Base-by-base conservation (phyloP, 2,888 invertebrate genomes). In the Bellardia bayeri region DNA sequence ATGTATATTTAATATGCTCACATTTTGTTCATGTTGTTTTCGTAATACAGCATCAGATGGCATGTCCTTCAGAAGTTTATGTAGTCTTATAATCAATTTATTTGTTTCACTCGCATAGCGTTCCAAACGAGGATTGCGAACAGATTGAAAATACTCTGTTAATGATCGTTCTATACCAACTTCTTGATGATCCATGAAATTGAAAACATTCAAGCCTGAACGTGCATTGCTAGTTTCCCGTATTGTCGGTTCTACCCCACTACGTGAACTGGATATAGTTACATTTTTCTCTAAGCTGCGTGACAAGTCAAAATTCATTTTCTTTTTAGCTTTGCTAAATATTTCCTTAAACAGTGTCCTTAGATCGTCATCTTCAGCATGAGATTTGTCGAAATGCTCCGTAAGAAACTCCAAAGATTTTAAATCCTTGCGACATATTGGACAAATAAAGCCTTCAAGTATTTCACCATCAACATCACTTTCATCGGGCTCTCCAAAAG, bases 91-190 rank as follows among this genome's bases (percentile, higher is more conserved):
- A 72, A 99, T 95, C 81, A 99, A 94, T 93, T 98, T 99, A 93
- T 99, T 99, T 1, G 99, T 99, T 94, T 99, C 98, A 11, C 97
- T 96, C 0, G 98, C 97, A 92, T 97, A 97, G 90, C 98, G 96
- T 94, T 99, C 98, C 85, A 99, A 94, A 84, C 97, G 94, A 2
- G 95, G 94, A 91, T 96, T 96, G 88, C 97, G 93, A 23, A 96
- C 95, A 14, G 95, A 95, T 91, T 96, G 97, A 92, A 98, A 98
- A 91, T 96, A 96, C 68, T 96, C 96, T 7, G 96, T 96, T 90
- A 97, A 96, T 86, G 95, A 95, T 69, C 91, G 90, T 84, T 93
- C 93, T 0, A 91, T 91, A 5, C 94, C 94, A 9, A 91, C 94
- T 75, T 94, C 94, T 88, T 95, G 95, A 61, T 91, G 89, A 7